Base-by-base conservation (phyloP, 92 coral and sea anemone genomes). In the Zoanthus sociatus region DNA sequence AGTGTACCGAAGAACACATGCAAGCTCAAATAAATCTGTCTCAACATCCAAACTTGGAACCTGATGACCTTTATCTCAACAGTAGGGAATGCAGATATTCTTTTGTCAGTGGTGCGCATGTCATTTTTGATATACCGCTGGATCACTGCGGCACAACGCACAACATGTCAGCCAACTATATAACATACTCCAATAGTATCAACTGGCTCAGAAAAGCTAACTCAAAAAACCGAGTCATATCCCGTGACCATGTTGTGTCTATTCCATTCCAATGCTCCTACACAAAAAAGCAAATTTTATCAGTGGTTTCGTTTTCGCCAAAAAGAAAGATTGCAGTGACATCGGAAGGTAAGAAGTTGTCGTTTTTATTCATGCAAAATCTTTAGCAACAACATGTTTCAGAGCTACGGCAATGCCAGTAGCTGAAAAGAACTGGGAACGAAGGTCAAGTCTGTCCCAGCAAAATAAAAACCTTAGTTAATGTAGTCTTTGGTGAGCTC, bases 71-170 rank as follows among this genome's bases (percentile, higher is more conserved):
- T 7, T 90, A 90, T 58, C 92, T 94, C 7, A 42, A 85, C 51
- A 92, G 92, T 69, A 74, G 76, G 4, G 32, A 89, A 7, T 94
- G 98, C 85, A 86, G 63, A 81, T 90, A 90, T 26, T 56, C 26
- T 3, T 83, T 71, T 67, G 66, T 69, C 50, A 94, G 84, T 85
- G 72, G 86, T 45, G 90, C 98, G 83, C 95, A 72, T 86, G 95
- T 90, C 69, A 32, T 90, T 58, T 92, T 90, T 68, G 67, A 76
- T 17, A 79, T 89, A 82, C 98, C 98, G 87, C 94, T 94, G 89
- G 94, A 94, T 56, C 78, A 87, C 20, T 94, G 98, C 69, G 98
- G 92, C 17, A 94, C 98, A 14, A 75, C 82, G 63, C 94, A 90
- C 73, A 92, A 50, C 89, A 79, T 83, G 15, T 82, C 91, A 9